A percentile compares a stretch with the other conserved stretches of the same genome.
Evolutionary conservation across 2,113 vertebrate species (phyloP).

Genomic region (Ageneiosus marmoratus): DNA sequence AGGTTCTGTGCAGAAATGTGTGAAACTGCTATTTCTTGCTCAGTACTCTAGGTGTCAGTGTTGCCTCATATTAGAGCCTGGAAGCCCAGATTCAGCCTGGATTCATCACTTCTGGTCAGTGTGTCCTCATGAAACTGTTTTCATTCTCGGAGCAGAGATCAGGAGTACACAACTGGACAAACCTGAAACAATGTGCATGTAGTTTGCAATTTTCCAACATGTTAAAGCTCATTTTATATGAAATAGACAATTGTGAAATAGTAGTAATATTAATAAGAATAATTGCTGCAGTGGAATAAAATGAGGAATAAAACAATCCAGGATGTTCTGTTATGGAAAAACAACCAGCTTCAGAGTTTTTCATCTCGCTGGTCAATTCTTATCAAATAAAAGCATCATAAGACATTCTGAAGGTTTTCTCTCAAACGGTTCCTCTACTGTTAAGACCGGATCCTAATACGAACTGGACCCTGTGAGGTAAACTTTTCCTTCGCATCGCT

Average conservation of each 20-base stretch:
- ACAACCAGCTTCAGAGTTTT: too few species aligned
- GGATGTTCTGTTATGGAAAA: background rate
- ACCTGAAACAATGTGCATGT: background rate
- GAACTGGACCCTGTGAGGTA: background rate
- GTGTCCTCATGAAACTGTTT: background rate
- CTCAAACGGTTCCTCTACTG: background rate
- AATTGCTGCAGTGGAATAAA: background rate
- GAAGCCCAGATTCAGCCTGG: background rate
- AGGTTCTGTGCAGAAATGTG: background rate
- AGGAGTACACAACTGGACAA: background rate
- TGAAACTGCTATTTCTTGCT: background rate
- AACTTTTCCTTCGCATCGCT: slow-evolving; percentile 10
- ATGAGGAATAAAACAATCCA: background rate
- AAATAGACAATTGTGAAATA: background rate
- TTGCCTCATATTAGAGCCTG: slow-evolving; percentile 40
- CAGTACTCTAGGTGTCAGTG: slow-evolving; percentile 64
- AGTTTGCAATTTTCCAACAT: background rate
- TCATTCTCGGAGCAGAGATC: background rate
- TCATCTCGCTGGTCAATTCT: too few species aligned
- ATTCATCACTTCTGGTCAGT: background rate
- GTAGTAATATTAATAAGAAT: too few species aligned
- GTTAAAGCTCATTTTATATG: background rate
- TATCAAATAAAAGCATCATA: background rate
- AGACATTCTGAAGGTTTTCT: background rate
- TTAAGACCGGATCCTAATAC: background rate